These are phyloP conservation scores for Stenchaetothrips biformis DNA, from an alignment of 2,888 invertebrate genomes.

Conservation along the genomic window DNA sequence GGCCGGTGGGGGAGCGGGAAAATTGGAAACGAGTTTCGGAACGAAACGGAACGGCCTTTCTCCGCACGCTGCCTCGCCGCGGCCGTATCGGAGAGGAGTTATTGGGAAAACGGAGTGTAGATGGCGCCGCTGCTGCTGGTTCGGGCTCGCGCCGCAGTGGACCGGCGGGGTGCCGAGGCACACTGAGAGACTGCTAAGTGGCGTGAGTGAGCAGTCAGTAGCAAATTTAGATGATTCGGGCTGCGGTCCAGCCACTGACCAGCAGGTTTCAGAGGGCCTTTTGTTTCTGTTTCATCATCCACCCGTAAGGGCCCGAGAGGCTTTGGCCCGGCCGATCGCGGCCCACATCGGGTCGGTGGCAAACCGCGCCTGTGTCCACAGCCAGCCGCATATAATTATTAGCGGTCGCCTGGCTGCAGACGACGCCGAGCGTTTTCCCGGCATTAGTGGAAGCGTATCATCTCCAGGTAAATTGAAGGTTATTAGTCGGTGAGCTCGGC, in stretches of 20 bases:
- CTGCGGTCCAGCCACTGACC: too few species aligned
- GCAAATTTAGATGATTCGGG: too few species aligned
- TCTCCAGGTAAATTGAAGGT: conserved; percentile 19
- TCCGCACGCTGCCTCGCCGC: too few species aligned
- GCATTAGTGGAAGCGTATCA: conserved; percentile 23
- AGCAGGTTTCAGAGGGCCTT: too few species aligned
- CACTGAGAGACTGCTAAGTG: too few species aligned
- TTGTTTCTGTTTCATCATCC: background rate
- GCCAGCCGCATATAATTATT: background rate
- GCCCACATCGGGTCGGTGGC: background rate
- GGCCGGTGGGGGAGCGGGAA: background rate
- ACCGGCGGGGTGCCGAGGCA: background rate
- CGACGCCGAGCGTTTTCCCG: background rate
- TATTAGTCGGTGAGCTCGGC: conserved; percentile 7
- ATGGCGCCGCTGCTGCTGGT: background rate
- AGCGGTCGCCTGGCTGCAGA: background rate
- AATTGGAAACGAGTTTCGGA: conserved; percentile 5
- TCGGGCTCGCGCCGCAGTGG: background rate
- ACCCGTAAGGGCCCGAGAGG: background rate
- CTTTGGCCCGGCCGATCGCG: too few species aligned
- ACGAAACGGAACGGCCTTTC: background rate
- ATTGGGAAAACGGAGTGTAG: background rate
- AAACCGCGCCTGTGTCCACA: background rate
- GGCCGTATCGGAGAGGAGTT: conserved; percentile 1
- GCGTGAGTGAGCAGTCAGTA: too few species aligned